Evolutionary conservation across 2,113 vertebrate species (phyloP), one percentile per base, ranked within the genome.

Genomic region (Hucho hucho): DNA sequence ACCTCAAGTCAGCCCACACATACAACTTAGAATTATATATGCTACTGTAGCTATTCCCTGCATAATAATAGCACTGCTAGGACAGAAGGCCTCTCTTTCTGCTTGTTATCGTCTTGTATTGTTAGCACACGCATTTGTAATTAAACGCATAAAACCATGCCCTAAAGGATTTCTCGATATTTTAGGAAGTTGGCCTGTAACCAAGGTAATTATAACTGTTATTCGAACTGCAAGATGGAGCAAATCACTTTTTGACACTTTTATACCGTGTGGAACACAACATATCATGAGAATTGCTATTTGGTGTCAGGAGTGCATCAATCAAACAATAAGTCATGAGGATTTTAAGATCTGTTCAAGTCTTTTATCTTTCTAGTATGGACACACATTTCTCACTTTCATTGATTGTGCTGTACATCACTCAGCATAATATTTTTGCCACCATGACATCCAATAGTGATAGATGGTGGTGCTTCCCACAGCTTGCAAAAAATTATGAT

Each of bases 101-200:
- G 75, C 16, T n/a, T 84, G 82, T 81, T 66, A 75, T 78, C 77
- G 66, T 72, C 24, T 81, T 69, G 0, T 20, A 73, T 68, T 1
- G 3, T 77, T 77, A 77, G 75, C 70, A 75, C 86, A 87, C 87
- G 66, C 70, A 84, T 70, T 76, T 78, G 80, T 84, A 91, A 91
- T 92, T 91, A 91, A 90, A 87, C 85, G 72, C 89, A 89, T 87
- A 90, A 83, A 86, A 79, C 5, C 22, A 75, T 83, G 79, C 83
- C 91, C 87, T 74, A 22, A 28, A 84, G 89, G 88, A 83, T 86
- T 84, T 43, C 81, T 87, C 77, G 88, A 74, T 86, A 71, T 83
- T 87, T 76, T 77, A 63, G 73, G 43, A 83, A 83, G 84, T 86
- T 84, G 79, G 75, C 61, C 73, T 80, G 59, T 14, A 78, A 84